Conservation (phyloP, 2,888 invertebrate species). For the Plagodis pulveraria region DNA sequence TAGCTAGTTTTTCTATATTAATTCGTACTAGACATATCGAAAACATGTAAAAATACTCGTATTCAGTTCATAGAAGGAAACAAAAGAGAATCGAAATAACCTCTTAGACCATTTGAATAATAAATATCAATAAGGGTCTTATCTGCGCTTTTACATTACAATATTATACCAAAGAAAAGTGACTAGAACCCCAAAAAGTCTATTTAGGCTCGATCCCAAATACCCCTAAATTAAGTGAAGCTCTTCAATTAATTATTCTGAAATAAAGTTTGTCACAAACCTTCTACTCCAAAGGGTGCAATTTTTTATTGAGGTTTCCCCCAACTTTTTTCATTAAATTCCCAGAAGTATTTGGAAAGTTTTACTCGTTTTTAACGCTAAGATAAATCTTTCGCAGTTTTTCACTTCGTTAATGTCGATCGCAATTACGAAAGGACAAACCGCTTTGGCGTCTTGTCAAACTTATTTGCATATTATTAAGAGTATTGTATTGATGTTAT, state of each 20-base stretch:
- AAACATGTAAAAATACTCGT: too few species aligned
- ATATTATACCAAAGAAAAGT: constrained; percentile 9
- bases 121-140: too few species aligned
- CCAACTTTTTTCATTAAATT: constrained; percentile 74
- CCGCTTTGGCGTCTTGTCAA: constrained; percentile 15
- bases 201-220: constrained; percentile 28
- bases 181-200: constrained; percentile 23
- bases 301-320: constrained; percentile 67
- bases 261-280: constrained; percentile 60
- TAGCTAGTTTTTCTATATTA: too few species aligned
- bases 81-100: too few species aligned
- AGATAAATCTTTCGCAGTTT: constrained; percentile 53
- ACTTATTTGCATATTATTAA: constrained; percentile 27
- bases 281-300: constrained; percentile 60
- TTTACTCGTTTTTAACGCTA: constrained; percentile 55
- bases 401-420: constrained; percentile 48
- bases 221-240: constrained; percentile 41
- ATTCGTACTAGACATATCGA: too few species aligned
- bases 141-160: too few species aligned
- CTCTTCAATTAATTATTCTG: constrained; percentile 58
- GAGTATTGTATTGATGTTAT: too few species aligned
- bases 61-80: too few species aligned
- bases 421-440: constrained; percentile 29
- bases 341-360: constrained; percentile 65
- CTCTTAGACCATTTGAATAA: too few species aligned